phyloP scores from a whole-genome alignment of 2,113 vertebrate genomes.

The Bathybates hornii region DNA sequence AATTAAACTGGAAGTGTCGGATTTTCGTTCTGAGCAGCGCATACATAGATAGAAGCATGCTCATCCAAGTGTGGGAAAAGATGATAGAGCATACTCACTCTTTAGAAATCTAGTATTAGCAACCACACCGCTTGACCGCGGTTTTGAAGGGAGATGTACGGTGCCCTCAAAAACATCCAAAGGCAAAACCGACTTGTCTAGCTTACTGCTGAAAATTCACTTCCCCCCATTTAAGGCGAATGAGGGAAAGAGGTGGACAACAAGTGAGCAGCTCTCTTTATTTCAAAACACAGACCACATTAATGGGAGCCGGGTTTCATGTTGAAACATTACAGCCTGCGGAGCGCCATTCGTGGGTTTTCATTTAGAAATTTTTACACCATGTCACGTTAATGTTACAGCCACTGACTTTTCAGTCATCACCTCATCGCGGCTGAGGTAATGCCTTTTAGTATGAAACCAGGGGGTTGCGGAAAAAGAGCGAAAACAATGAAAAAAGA shows the following conservation, averaged over 20 bases:
- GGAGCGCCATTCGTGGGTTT: constrained; percentile 2
- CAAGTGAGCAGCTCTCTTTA: background rate
- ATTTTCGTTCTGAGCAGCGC: background rate
- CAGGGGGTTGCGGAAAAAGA: background rate
- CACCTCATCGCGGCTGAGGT: constrained; percentile 42
- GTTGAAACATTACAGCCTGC: background rate
- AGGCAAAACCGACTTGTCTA: background rate
- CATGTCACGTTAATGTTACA: constrained; percentile 35
- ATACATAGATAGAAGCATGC: background rate
- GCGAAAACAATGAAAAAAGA: constrained; percentile 24
- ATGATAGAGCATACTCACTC: constrained; percentile 1
- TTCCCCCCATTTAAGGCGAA: background rate
- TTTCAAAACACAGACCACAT: constrained; percentile 27
- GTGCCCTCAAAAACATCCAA: background rate
- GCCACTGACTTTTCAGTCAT: constrained; percentile 43
- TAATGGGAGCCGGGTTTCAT: constrained; percentile 13
- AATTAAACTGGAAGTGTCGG: constrained; percentile 31
- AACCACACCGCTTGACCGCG: background rate
- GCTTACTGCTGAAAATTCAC: constrained; percentile 1
- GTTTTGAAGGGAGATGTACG: background rate
- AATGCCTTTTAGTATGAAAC: constrained; percentile 21
- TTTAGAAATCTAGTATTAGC: background rate
- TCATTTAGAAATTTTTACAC: constrained; percentile 31
- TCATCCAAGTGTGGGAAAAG: background rate
- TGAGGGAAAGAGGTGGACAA: background rate